These are phyloP conservation scores for Denticeps clupeoides DNA, from an alignment of 2,797 vertebrate genomes.

Conservation along the genomic window DNA sequence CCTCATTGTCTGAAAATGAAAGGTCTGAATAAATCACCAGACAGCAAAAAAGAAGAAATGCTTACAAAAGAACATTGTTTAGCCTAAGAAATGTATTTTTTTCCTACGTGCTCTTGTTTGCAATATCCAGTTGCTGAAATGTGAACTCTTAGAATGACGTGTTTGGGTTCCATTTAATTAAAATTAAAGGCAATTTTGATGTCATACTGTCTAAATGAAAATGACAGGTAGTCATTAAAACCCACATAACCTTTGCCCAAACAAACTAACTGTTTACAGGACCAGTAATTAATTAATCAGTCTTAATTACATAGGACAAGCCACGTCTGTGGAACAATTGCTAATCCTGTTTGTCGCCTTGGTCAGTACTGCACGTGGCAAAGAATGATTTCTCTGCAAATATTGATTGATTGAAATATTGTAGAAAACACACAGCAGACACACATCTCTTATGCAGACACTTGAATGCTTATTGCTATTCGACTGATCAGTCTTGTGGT, in stretches of 20 bases:
- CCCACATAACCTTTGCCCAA: conserved; percentile 56
- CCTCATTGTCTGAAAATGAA: too few relatives aligned
- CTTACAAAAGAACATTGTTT: too few relatives aligned
- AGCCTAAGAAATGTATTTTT: too few relatives aligned
- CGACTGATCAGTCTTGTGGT: conserved; percentile 27
- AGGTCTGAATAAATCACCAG: too few relatives aligned
- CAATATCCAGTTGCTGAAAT: too few relatives aligned
- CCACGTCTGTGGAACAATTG: conserved; percentile 29
- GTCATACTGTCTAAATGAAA: conserved; percentile 58
- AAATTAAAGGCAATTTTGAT: not conserved
- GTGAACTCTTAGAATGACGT: not conserved
- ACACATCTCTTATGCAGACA: conserved; percentile 8
- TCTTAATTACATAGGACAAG: conserved; percentile 61
- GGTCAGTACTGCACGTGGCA: too few relatives aligned
- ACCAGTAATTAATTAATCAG: conserved; percentile 66
- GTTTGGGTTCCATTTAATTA: not conserved
- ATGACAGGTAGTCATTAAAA: conserved; percentile 68
- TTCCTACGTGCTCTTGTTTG: too few relatives aligned
- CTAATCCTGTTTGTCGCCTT: conserved; percentile 12
- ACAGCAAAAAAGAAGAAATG: too few relatives aligned
- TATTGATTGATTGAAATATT: conserved; percentile 11
- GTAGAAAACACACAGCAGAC: conserved; percentile 1
- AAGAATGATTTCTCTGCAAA: too few relatives aligned
- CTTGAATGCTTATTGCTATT: conserved; percentile 32
- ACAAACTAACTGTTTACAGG: conserved; percentile 64